Base-by-base conservation (phyloP, 2,113 vertebrate genomes). In the Macrotus californicus region DNA sequence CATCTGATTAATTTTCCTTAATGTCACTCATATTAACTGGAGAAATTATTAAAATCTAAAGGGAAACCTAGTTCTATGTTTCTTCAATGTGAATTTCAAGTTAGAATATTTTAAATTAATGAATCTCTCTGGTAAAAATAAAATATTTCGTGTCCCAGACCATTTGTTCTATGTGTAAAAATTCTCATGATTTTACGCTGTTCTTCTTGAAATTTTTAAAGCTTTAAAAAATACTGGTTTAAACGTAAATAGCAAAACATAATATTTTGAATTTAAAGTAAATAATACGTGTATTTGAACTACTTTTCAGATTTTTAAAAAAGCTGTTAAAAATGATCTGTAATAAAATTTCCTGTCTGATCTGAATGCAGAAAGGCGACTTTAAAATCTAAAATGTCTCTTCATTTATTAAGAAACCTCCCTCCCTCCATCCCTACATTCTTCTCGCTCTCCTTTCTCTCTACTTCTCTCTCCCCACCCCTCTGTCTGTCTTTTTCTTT, bases 71-170 rank as follows among this genome's bases (percentile, higher is more conserved):
- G 21, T 54, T 34, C 39, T 94, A 31, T 64, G 29, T 48, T 80
- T 96, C 26, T 91, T 94, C 48, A 66, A 36, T 50, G 46, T 56
- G n/a, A 76, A 41, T 82, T 81, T 72, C 59, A 81, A n/a, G 52
- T 87, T 66, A 87, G 39, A 59, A 72, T 43, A 52, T 80, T 91
- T 96, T 72, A 90, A 80, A 77, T n/a, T 34, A 76, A 50, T 66
- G 18, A 77, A 61, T 84, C 15, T 72, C 10, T 91, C 34, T 61
- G 31, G 34, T 73, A 92, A 89, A 93, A 85, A 87, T 80, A 36
- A 87, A 94, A 61, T 73, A 87, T 54, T 84, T 87, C 11, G 19
- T 22, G n/a, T 70, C 5, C 11, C 56, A 16, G 64, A n/a, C 0
- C 3, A 16, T 81, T 19, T 83, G 52, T 54, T 61, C 80, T 80